Conservation (phyloP, 2,113 vertebrate genomes). For the Protobothrops flavoviridis region DNA sequence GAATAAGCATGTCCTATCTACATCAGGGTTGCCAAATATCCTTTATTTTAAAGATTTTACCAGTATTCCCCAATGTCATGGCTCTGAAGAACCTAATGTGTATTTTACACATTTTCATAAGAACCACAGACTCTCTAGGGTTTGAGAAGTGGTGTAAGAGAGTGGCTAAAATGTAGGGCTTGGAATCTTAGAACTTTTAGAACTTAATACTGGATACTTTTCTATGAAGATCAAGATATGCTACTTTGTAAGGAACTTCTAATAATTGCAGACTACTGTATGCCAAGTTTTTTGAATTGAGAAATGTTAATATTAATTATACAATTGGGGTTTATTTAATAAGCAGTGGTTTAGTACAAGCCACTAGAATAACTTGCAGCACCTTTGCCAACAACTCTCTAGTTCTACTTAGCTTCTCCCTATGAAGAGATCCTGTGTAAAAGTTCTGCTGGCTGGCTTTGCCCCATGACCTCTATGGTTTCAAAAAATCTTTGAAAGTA, state of each 20-base stretch:
- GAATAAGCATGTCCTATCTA: neutral
- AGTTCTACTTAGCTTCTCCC: neutral
- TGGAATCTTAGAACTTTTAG: neutral
- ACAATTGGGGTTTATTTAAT: neutral
- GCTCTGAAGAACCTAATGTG: neutral
- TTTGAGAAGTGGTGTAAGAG: neutral
- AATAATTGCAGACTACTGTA: neutral
- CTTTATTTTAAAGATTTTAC: neutral
- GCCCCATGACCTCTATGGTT: neutral
- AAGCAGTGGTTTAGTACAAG: neutral
- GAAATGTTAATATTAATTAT: neutral
- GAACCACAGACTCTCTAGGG: neutral
- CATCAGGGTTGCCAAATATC: neutral
- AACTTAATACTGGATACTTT: neutral
- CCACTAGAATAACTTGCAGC: neutral
- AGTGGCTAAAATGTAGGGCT: neutral
- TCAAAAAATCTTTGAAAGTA: neutral
- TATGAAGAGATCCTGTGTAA: neutral
- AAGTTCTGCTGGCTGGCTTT: neutral
- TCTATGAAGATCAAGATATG: neutral
- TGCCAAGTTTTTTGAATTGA: neutral
- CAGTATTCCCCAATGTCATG: neutral
- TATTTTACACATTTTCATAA: neutral
- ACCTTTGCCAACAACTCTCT: neutral
- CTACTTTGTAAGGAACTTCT: neutral